Evolutionary conservation across 2,113 vertebrate genomes (phyloP).

Genomic region (Trematocara stigmaticum): DNA sequence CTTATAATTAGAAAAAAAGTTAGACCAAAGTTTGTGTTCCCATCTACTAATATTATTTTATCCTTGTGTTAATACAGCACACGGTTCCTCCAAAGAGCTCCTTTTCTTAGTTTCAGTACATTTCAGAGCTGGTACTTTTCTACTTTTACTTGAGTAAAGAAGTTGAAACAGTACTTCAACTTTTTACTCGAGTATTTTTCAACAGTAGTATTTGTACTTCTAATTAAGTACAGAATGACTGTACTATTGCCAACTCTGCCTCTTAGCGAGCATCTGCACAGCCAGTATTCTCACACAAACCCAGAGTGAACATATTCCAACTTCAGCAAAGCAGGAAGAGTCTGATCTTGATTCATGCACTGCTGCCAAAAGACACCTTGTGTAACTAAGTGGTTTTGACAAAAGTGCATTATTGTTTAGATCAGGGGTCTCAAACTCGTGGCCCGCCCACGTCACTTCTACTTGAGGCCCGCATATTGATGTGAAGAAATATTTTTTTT

Average conservation of each 20-base stretch:
- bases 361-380: not conserved
- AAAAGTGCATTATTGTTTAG: not conserved
- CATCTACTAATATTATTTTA: not conserved
- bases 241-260: not conserved
- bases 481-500: rapidly evolving
- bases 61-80: not conserved
- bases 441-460: too few relatives aligned
- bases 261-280: not conserved
- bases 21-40: not conserved
- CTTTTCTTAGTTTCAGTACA: not conserved
- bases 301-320: not conserved
- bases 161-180: not conserved
- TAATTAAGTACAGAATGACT: not conserved
- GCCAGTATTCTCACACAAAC: not conserved
- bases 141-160: not conserved
- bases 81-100: not conserved
- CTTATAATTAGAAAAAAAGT: too few relatives aligned
- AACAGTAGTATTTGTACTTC: not conserved
- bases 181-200: not conserved
- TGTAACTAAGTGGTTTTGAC: not conserved
- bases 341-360: not conserved
- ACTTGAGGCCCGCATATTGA: too few relatives aligned
- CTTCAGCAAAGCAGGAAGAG: not conserved
- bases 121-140: not conserved
- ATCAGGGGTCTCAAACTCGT: not conserved